phyloP scores from a whole-genome alignment of 2,113 vertebrate genomes.

The Hippocampus barbouri region DNA sequence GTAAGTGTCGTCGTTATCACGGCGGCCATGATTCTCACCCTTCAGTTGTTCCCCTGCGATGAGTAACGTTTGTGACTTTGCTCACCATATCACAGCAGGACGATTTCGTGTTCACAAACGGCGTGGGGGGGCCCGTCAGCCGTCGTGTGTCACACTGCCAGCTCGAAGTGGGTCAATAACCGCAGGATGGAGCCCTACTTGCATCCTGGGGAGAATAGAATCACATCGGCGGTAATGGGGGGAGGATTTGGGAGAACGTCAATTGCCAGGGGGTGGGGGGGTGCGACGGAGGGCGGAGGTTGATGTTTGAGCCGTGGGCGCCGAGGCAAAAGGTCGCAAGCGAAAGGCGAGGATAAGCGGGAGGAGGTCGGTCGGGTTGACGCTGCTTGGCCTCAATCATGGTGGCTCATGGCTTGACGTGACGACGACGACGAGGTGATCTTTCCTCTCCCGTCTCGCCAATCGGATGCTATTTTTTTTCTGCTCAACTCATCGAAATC shows the following conservation, averaged over 20 bases:
- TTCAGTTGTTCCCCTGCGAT: constrained; percentile 15
- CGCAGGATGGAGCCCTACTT: background rate
- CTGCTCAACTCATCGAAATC: no score
- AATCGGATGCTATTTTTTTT: background rate
- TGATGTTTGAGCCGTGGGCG: constrained; percentile 25
- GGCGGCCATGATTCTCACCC: constrained; percentile 4
- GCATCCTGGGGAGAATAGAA: background rate
- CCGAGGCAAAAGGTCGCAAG: constrained; percentile 50
- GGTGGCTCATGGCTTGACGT: constrained; percentile 44
- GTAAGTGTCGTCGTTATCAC: constrained; percentile 25
- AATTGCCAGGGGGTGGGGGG: constrained; percentile 35
- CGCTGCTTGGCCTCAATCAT: constrained; percentile 65
- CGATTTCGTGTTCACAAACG: no score
- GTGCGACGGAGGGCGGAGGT: background rate
- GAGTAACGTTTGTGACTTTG: constrained; percentile 28
- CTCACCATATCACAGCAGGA: constrained; percentile 18
- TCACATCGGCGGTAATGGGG: constrained; percentile 17
- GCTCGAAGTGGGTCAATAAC: background rate
- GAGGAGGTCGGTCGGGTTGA: no score
- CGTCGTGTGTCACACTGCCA: constrained; percentile 14
- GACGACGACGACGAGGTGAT: constrained; percentile 39
- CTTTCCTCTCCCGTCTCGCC: background rate
- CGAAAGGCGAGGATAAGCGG: constrained; percentile 3
- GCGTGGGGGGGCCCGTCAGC: background rate
- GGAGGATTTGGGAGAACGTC: constrained; percentile 43